Evolutionary conservation across 2,797 vertebrate genomes (phyloP).

Genomic region (Scolopax rusticola): DNA sequence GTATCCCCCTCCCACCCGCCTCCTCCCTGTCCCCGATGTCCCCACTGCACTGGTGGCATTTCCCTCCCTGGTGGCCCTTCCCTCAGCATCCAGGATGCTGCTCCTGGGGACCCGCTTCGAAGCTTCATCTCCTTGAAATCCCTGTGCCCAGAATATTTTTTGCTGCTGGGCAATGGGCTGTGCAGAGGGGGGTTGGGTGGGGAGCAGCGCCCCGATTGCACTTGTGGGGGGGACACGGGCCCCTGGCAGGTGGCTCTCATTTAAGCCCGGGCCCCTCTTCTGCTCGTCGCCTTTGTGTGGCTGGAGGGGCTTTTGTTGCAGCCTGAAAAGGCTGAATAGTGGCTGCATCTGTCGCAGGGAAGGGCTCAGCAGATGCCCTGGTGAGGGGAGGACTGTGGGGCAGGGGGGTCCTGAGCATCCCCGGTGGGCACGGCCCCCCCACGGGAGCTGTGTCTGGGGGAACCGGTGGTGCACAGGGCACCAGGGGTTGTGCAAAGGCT

Average conservation of each 20-base stretch:
- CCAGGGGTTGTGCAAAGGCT: not conserved
- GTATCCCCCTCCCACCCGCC: not conserved
- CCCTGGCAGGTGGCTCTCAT: conserved; percentile 77
- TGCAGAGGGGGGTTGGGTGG: rapidly evolving
- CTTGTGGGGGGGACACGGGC: not conserved
- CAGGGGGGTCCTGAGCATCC: not conserved
- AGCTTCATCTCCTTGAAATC: not conserved
- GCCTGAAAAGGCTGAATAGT: conserved; percentile 76
- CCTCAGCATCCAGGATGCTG: not conserved
- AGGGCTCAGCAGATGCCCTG: conserved; percentile 58
- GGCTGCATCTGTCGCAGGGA: conserved; percentile 76
- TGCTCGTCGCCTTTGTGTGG: conserved; percentile 73
- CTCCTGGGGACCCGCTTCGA: not conserved
- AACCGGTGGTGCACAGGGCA: rapidly evolving
- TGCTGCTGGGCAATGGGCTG: not conserved
- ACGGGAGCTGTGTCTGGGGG: not conserved
- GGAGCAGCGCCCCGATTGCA: not conserved
- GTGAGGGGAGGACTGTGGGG: not conserved
- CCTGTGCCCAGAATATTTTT: rapidly evolving
- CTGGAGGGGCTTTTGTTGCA: conserved; percentile 78
- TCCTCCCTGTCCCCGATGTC: rapidly evolving
- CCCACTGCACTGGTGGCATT: not conserved
- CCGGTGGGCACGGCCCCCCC: not conserved
- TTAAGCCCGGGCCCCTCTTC: conserved; percentile 58
- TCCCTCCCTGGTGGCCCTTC: not conserved